Evolutionary conservation across 1,140 invertebrate species (phyloP).

Genomic region (Euura lappo): DNA sequence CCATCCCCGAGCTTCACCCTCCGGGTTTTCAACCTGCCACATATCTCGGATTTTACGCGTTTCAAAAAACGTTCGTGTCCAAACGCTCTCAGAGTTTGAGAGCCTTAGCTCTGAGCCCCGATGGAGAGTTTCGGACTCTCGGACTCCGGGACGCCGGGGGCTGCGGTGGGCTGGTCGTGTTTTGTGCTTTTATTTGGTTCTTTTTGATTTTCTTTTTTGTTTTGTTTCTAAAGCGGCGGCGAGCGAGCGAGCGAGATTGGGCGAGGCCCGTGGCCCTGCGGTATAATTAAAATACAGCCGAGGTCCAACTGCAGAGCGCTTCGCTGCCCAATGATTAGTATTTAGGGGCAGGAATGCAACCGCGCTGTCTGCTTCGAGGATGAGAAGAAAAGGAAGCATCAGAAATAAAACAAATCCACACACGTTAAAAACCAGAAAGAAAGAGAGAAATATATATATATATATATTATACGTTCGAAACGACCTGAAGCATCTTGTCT

Average conservation of each 20-base stretch:
- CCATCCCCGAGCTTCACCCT: background rate
- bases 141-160: background rate
- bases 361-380: constrained; percentile 22
- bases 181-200: background rate
- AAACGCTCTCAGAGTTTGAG: constrained; percentile 39
- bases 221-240: background rate
- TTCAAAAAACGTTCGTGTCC: constrained; percentile 31
- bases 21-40: constrained; percentile 34
- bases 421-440: background rate
- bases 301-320: constrained; percentile 44
- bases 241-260: constrained; percentile 37
- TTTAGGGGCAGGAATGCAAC: constrained; percentile 30
- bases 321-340: constrained; percentile 40
- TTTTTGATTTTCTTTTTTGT: background rate
- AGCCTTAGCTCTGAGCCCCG: too few species aligned
- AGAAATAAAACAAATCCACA: constrained; percentile 1
- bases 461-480: background rate
- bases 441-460: background rate
- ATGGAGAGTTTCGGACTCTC: background rate
- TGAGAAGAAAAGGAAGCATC: constrained; percentile 17
- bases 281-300: constrained; percentile 60
- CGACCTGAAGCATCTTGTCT: constrained; percentile 16
- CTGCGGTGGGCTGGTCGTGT: background rate
- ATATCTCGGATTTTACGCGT: constrained; percentile 49
- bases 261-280: constrained; percentile 42